Base-by-base conservation (phyloP, 2,113 vertebrate genomes). In the Mungos mungo region DNA sequence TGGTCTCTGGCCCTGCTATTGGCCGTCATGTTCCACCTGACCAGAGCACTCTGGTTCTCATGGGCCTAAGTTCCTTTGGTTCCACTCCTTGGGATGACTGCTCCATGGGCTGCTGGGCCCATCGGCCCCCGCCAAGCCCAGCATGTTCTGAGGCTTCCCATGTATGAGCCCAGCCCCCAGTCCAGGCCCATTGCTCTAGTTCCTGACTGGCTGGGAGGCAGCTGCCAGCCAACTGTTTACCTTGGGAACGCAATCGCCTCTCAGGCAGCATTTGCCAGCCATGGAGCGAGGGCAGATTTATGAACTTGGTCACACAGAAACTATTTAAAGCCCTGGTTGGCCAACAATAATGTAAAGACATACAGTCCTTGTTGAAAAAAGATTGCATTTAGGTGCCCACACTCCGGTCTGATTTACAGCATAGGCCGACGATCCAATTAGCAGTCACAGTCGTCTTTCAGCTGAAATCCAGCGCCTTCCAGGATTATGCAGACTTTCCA, bases 401-500 rank as follows among this genome's bases (percentile, higher is more conserved):
- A 93, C 98, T 98, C 97, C 87, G 84, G 97, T 98, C 98, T 98
- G 98, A 99, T 99, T 99, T 99, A 99, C 98, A 98, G 96, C 91
- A 60, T 97, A 98, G 98, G 95, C 98, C 96, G 83, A 98, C 97
- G 97, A 98, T 98, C 98, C 98, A 99, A 99, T 99, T 99, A 99
- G 99, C 98, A 98, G 98, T 98, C 99, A 98, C 98, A 98, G 98
- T 84, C 90, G 97, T 98, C 98, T 98, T 98, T 98, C 98, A 98
- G 98, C 97, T 98, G 95, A 98, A 98, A 98, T 97, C 98, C 96
- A 95, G 98, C 93, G 95, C 98, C 98, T 98, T 99, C 98, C 99
- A 99, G 97, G 98, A 98, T 99, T 99, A 99, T 98, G 98, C 98
- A 99, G 98, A 99, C 98, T 99, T 99, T 99, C 99, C 99, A 99